phyloP scores from a whole-genome alignment of 2,113 vertebrate species.

The Procapra przewalskii region DNA sequence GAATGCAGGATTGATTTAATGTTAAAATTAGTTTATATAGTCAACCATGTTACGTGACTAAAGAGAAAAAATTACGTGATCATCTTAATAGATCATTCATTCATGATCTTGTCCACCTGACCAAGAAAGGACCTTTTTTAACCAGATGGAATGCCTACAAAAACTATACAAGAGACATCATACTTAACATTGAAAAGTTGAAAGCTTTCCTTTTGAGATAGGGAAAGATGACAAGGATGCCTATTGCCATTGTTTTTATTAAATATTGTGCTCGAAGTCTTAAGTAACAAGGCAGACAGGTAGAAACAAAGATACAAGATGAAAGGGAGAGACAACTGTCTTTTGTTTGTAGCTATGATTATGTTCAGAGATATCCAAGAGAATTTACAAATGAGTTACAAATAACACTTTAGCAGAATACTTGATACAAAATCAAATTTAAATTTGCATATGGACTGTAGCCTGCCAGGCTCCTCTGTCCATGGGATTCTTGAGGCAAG shows the following conservation, averaged over 20 bases:
- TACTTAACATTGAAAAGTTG: background rate
- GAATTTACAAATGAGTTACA: background rate
- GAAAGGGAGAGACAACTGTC: background rate
- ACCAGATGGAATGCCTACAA: background rate
- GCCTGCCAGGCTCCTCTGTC: background rate
- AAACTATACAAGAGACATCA: background rate
- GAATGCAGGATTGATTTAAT: background rate
- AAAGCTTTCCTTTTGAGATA: background rate
- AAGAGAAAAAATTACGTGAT: background rate
- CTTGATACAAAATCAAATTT: background rate
- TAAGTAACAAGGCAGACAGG: background rate
- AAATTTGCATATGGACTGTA: background rate
- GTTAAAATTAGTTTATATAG: background rate
- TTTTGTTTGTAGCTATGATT: background rate
- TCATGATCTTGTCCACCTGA: background rate
- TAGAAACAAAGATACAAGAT: background rate
- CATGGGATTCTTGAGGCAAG: background rate
- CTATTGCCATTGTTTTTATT: background rate
- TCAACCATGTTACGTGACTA: background rate
- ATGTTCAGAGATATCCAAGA: background rate
- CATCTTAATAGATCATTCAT: background rate
- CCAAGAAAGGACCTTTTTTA: background rate
- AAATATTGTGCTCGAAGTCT: background rate
- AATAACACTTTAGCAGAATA: background rate
- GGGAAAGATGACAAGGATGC: background rate